These are phyloP conservation scores for Subanguina moxae DNA, from an alignment of 1,140 invertebrate genomes.

Conservation along the genomic window DNA sequence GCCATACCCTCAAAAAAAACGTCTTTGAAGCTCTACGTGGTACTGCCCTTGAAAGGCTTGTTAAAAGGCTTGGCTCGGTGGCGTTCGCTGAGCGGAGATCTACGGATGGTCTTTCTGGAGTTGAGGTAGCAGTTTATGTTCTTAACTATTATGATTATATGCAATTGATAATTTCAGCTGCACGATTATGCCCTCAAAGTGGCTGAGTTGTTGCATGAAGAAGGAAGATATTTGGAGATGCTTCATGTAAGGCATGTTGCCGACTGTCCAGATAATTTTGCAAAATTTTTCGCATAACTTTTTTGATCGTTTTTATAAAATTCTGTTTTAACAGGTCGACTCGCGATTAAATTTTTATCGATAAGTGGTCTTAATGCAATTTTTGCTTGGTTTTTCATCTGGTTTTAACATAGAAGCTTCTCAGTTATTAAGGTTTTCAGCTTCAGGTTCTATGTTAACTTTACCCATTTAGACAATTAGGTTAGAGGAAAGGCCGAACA, in stretches of 20 bases:
- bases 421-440: too few relatives aligned
- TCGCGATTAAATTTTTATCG: too few relatives aligned
- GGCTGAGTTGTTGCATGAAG: slow-evolving; percentile 42
- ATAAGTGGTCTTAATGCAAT: too few relatives aligned
- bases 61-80: slow-evolving; percentile 42
- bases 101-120: slow-evolving; percentile 25
- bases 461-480: too few relatives aligned
- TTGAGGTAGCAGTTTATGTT: slow-evolving; percentile 8
- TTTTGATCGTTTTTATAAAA: too few relatives aligned
- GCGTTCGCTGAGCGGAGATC: slow-evolving; percentile 30
- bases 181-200: slow-evolving; percentile 56
- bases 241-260: slow-evolving; percentile 17
- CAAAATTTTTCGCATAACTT: too few relatives aligned
- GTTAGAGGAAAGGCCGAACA: too few relatives aligned
- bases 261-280: too few relatives aligned
- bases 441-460: too few relatives aligned
- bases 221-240: slow-evolving; percentile 44
- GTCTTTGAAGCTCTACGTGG: slow-evolving; percentile 39
- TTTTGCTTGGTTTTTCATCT: too few relatives aligned
- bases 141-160: background rate
- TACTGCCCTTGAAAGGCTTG: slow-evolving; percentile 36
- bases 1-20: slow-evolving; percentile 28
- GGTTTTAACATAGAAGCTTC: too few relatives aligned
- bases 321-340: too few relatives aligned
- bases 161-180: slow-evolving; percentile 28